Evolutionary conservation across 2,888 invertebrate genomes (phyloP), one percentile per base, ranked within the genome.

Genomic region (Alviniconcha strummeri): DNA sequence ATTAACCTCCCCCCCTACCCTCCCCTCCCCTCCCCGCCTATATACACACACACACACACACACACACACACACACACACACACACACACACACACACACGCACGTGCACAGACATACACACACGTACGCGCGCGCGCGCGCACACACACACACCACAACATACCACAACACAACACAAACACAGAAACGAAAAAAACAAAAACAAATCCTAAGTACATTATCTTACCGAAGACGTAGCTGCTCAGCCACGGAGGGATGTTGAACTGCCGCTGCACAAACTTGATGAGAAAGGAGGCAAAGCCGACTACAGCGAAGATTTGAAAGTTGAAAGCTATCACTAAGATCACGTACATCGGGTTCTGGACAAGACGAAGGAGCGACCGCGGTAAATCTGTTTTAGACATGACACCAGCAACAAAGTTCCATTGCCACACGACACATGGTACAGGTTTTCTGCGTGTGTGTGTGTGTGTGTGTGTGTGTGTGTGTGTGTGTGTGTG

Each of bases 211-310:
- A 54, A 13, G 52, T 74, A 74, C 52, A 52, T 64, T 15, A 17
- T 55, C 85, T 79, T 17, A 86, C 86, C 86, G 19, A 85, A 75
- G 3, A 85, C 83, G 17, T 75, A 56, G 79, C 83, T 84, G 55
- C 76, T 81, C 19, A 75, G 83, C 69, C 67, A 84, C 17, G 82
- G 56, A 11, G 85, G 82, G 57, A 80, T 36, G 9, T 72, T 78
- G 67, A 84, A 86, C 79, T 86, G 86, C 9, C 77, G 80, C 72
- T 86, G 83, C 7, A 84, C 77, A 60, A 83, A 86, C 77, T 86
- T 85, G 15, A 84, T 81, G 13, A 57, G 67, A 77, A 86, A 86
- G 36, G 83, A 71, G 11, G 71, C 9, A 17, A 67, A 79, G 5
- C 85, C 86, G 13, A 83, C 81, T n/a, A 86, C 17, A 17, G 77